Evolutionary conservation across 1,140 invertebrate species (phyloP), one percentile per base, ranked within the genome.

Genomic region (Heliconius nattereri): DNA sequence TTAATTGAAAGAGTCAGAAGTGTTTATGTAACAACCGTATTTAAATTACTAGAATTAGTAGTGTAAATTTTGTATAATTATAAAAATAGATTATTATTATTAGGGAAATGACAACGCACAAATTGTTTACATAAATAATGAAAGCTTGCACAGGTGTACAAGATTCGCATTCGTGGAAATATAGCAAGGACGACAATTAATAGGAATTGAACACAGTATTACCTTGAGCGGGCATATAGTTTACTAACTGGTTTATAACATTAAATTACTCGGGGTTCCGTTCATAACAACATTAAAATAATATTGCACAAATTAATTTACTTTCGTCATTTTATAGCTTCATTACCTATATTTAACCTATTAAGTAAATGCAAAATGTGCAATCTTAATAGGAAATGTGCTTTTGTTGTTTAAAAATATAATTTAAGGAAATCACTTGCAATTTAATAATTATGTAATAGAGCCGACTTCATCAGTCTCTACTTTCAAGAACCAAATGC

Each of bases 311-410:
- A 66, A 66, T n/a, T 66, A 23, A 66, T 66, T 66, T 29, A 66
- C 60, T 66, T 66, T 66, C 60, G 60, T 66, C 26, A 66, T 66
- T 66, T 29, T 66, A 66, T 66, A 66, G 26, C 26, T 66, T 66
- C 23, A 66, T 66, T 66, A 19, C 60, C 40, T 45, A 45, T 45
- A 66, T 66, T 66, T 7, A 66, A 66, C 23, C 60, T 66, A 66
- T 29, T 66, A 66, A 66, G 60, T 66, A 29, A 66, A 66, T 66
- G 11, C 29, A 26, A 29, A 29, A 66, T 66, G 60, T 66, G 60
- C 60, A 66, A 66, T 66, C 60, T 29, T 66, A 26, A 16, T 66
- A 66, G 26, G 29, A 66, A 57, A 66, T 29, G 60, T 29, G 26
- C 23, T 66, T 66, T 57, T 23, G n/a, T 57, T 29, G 60, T 66